Evolutionary conservation across 1,140 invertebrate genomes (phyloP), one percentile per base, ranked within the genome.

Genomic region (Brachionus asplanchnoidis): DNA sequence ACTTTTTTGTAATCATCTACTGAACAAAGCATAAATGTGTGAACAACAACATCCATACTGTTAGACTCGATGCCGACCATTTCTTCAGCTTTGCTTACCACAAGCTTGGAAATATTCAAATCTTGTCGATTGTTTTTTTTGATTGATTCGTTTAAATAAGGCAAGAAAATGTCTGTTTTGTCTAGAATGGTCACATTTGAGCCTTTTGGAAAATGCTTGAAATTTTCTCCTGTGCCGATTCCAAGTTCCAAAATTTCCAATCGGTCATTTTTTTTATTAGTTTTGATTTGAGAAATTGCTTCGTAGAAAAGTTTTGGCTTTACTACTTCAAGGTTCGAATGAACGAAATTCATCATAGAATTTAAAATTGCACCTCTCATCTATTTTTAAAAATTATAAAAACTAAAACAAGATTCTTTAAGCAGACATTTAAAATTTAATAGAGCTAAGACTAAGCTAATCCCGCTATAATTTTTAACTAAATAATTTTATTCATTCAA

Each of bases 141-240:
- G 8, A 83, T 83, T 0, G 77, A 80, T 3, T 83, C 80, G 20
- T 83, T 66, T 44, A 83, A 28, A 83, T 42, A 83, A 14, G 17
- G 14, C 20, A 66, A 12, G 36, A 83, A 66, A n/a, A 44, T 40
- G 28, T 83, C 80, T 46, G 53, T 83, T 7, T 83, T 65, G 14
- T 83, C 80, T 11, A 44, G 32, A 40, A 66, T 26, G 40, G 36
- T 83, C 9, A 83, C 36, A 26, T 66, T 44, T 7, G 80, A 65
- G 28, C 36, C 36, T 20, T 12, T 42, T 42, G 80, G 80, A 42
- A 46, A 83, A 70, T 66, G 65, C 7, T n/a, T 23, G 40, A 83
- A 83, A 70, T 83, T 83, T 65, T 65, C 60, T n/a, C 80, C 80
- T n/a, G 53, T 68, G n/a, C 80, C 80, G 14, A 83, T 42, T 7